A percentile compares a stretch with the other conserved stretches of the same genome.
phyloP scores from a whole-genome alignment of 2,797 vertebrate genomes.

The Tolypeutes matacus region DNA sequence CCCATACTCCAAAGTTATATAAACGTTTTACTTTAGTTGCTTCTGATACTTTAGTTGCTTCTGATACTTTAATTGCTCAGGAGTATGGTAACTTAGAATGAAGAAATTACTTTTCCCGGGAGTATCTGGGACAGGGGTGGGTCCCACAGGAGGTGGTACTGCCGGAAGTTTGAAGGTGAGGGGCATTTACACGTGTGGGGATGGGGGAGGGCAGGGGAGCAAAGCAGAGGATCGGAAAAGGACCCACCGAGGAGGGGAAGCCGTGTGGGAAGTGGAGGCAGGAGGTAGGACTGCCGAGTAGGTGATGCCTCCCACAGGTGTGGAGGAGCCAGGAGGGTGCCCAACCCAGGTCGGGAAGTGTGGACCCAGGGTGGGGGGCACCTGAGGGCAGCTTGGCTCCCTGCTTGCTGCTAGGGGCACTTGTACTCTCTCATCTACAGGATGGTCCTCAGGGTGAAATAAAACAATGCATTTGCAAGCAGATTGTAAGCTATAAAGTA shows the following conservation, averaged over 20 bases:
- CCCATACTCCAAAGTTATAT: too few relatives aligned
- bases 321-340: background rate
- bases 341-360: background rate
- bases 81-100: background rate
- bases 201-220: too few relatives aligned
- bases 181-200: background rate
- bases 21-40: background rate
- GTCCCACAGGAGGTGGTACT: background rate
- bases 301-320: background rate
- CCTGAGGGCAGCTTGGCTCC: background rate
- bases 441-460: rapidly evolving
- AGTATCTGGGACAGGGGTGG: too few relatives aligned
- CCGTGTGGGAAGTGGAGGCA: background rate
- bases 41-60: background rate
- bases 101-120: background rate
- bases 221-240: background rate
- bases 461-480: background rate
- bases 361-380: too few relatives aligned
- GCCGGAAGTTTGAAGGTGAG: background rate
- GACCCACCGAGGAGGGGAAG: rapidly evolving
- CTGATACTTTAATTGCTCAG: background rate
- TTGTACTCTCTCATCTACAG: background rate
- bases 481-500: background rate
- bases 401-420: background rate
- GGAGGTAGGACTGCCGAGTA: background rate